phyloP scores from a whole-genome alignment of 2,888 invertebrate genomes.

The Crossocerus cetratus region DNA sequence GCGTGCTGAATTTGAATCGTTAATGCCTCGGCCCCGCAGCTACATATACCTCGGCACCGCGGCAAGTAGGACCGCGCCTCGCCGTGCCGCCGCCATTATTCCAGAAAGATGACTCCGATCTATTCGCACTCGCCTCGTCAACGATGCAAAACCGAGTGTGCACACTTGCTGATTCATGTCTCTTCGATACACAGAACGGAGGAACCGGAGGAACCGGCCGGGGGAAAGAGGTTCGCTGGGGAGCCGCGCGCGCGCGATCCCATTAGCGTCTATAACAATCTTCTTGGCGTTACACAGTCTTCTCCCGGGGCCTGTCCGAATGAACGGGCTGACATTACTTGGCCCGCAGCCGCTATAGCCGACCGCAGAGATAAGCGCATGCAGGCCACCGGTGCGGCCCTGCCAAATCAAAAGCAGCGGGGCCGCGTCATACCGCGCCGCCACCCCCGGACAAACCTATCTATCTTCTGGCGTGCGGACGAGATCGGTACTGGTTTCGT shows the following conservation, averaged over 20 bases:
- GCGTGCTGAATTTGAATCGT: conserved; percentile 56
- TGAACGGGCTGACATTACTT: conserved; percentile 19
- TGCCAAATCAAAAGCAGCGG: neutral
- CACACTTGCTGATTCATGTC: conserved; percentile 36
- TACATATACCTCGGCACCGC: too few species aligned
- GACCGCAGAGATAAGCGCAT: too few species aligned
- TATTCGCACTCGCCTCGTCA: conserved; percentile 42
- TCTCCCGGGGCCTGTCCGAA: conserved; percentile 17
- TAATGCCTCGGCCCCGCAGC: conserved; percentile 53
- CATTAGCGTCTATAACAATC: conserved; percentile 19
- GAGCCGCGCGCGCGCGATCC: conserved; percentile 6
- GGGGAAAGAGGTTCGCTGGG: neutral
- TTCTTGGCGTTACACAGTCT: conserved; percentile 15
- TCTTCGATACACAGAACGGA: conserved; percentile 24
- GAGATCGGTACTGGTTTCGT: too few species aligned
- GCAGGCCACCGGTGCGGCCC: neutral
- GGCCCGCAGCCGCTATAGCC: neutral
- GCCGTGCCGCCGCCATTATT: too few species aligned
- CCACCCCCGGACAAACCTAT: too few species aligned
- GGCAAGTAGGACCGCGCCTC: conserved; percentile 34
- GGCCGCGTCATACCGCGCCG: too few species aligned
- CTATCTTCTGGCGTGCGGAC: too few species aligned
- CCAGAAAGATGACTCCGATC: conserved; percentile 58
- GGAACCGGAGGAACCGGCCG: too few species aligned
- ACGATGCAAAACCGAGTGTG: conserved; percentile 12